phyloP scores from a whole-genome alignment of 2,113 vertebrate species.

The Spilogale gracilis region DNA sequence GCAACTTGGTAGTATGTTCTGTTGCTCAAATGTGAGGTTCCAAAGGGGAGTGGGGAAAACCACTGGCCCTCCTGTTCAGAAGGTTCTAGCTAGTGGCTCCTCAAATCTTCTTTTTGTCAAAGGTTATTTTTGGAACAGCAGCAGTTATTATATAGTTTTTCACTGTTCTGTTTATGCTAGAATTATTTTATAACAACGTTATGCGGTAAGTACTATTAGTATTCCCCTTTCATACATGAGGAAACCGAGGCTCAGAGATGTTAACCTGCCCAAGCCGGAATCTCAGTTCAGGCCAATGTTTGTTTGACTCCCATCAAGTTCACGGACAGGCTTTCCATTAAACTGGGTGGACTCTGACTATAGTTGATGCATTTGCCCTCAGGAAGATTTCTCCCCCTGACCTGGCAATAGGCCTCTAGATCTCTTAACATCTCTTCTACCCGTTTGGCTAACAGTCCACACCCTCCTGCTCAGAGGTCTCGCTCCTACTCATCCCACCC shows the following conservation, averaged over 20 bases:
- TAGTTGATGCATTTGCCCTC: background rate
- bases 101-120: background rate
- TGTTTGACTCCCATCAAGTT: background rate
- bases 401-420: background rate
- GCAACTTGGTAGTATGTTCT: background rate
- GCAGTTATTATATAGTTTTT: background rate
- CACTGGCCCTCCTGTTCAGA: background rate
- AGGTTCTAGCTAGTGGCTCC: background rate
- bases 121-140: background rate
- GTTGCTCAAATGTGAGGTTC: background rate
- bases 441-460: background rate
- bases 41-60: background rate
- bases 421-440: background rate
- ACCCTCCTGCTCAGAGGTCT: background rate
- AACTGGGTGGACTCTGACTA: background rate
- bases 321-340: background rate
- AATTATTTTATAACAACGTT: constrained; percentile 34
- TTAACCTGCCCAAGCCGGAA: constrained; percentile 2
- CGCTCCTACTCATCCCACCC: background rate
- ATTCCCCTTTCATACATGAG: background rate
- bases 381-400: background rate
- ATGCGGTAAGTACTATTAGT: constrained; percentile 26
- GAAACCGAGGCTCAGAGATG: background rate
- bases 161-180: constrained; percentile 3
- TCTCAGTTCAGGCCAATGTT: background rate